These are phyloP conservation scores for Drosophila takahashii DNA, from an alignment of 1,140 invertebrate genomes.

Conservation along the genomic window DNA sequence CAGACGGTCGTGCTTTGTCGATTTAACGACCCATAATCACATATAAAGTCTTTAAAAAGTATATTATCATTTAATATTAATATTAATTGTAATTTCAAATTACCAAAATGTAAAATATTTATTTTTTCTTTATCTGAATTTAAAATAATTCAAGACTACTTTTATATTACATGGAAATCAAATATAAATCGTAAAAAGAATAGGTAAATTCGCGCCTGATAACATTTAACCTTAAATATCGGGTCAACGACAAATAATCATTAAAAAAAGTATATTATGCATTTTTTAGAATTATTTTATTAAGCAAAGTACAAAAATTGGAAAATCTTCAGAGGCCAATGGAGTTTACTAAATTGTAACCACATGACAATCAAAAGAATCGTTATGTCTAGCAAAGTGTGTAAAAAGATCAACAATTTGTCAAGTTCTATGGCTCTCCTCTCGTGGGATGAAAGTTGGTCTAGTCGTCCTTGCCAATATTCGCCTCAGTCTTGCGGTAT, in stretches of 20 bases:
- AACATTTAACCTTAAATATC: too few relatives aligned
- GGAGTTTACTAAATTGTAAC: background rate
- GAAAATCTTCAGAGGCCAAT: constrained; percentile 5
- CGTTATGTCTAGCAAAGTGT: constrained; percentile 30
- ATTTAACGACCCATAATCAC: background rate
- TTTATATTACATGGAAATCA: too few relatives aligned
- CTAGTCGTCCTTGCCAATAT: constrained; percentile 61
- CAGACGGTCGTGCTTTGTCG: background rate
- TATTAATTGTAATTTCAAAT: too few relatives aligned
- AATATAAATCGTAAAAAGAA: too few relatives aligned
- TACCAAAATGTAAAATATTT: too few relatives aligned
- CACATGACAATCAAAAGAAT: background rate
- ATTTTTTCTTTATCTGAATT: too few relatives aligned
- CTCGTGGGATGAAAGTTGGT: background rate
- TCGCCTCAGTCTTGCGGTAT: constrained; percentile 85
- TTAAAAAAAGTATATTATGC: background rate
- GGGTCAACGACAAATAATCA: too few relatives aligned
- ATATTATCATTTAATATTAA: too few relatives aligned
- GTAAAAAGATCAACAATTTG: constrained; percentile 53
- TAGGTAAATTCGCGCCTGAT: too few relatives aligned
- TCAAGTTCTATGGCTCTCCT: constrained; percentile 61
- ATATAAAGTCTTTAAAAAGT: too few relatives aligned
- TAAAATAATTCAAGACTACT: too few relatives aligned
- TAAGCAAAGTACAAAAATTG: constrained; percentile 30
- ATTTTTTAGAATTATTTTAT: constrained; percentile 8